phyloP scores from a whole-genome alignment of 1,140 invertebrate genomes.

The Cydia pomonella region DNA sequence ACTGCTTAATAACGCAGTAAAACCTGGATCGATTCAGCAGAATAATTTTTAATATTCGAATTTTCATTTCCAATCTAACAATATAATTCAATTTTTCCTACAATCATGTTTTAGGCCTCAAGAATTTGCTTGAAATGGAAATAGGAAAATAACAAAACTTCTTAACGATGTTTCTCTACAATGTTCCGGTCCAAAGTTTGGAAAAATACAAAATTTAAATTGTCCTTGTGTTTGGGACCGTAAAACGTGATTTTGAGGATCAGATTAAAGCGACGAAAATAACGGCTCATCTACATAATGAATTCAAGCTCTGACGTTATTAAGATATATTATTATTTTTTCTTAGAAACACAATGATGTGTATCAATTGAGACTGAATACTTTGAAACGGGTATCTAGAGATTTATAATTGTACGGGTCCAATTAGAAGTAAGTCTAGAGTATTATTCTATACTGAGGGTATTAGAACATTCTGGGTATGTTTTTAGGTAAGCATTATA shows the following conservation, averaged over 20 bases:
- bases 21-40: no score
- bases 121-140: constrained; percentile 19
- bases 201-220: constrained; percentile 30
- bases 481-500: no score
- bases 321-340: background rate
- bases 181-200: constrained; percentile 4
- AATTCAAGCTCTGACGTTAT: constrained; percentile 1
- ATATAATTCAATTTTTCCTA: background rate
- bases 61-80: background rate
- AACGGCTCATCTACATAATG: constrained; percentile 6
- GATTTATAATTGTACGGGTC: no score
- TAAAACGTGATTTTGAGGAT: constrained; percentile 24
- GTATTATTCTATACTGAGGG: no score
- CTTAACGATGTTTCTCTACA: constrained; percentile 12
- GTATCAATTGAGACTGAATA: background rate
- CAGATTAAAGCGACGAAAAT: constrained; percentile 12
- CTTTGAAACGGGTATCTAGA: no score
- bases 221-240: constrained; percentile 14
- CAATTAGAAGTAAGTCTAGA: no score
- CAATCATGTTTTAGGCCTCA: constrained; percentile 19
- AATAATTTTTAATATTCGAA: no score
- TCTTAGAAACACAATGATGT: background rate
- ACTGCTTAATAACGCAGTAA: no score
- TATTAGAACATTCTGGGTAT: no score
- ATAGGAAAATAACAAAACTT: constrained; percentile 20